Percentiles rank a stretch among this genome's conserved stretches.
phyloP scores from a whole-genome alignment of 2,113 vertebrate species.

The Hyla sarda region DNA sequence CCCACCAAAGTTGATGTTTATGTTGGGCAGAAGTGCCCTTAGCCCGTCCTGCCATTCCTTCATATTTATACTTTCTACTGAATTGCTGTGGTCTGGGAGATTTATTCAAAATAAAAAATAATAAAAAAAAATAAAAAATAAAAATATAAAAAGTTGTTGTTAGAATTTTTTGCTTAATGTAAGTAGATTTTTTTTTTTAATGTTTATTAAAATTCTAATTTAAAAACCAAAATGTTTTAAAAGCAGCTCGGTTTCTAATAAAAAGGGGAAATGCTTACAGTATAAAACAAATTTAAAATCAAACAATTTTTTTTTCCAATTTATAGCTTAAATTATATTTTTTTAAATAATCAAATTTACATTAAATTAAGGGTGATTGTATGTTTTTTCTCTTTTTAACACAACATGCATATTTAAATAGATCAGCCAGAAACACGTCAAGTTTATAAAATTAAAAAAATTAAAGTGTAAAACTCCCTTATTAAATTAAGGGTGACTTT shows the following conservation, averaged over 20 bases:
- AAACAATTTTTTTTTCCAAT: not conserved
- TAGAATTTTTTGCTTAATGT: slow-evolving; percentile 43
- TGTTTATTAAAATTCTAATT: slow-evolving; percentile 11
- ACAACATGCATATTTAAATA: not conserved
- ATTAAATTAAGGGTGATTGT: not conserved
- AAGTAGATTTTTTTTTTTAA: not conserved
- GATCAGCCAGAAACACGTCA: not conserved
- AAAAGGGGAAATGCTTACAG: not conserved
- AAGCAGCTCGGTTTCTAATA: not conserved
- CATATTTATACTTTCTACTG: slow-evolving; percentile 98
- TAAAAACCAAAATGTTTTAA: not conserved
- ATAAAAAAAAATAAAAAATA: slow-evolving; percentile 65
- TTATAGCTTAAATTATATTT: too few relatives aligned
- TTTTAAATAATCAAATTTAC: not conserved
- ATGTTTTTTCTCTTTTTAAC: not conserved
- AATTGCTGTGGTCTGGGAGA: slow-evolving; percentile 94
- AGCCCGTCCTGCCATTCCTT: slow-evolving; percentile 99
- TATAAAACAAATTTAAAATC: not conserved
- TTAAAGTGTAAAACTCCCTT: too few relatives aligned
- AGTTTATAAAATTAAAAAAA: too few relatives aligned
- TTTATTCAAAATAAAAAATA: slow-evolving; percentile 79
- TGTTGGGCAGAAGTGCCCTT: slow-evolving; percentile 98
- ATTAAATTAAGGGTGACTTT: too few relatives aligned
- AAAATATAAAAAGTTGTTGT: slow-evolving; percentile 79
- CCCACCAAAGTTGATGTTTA: slow-evolving; percentile 99